These are phyloP conservation scores for Holocentrus rufus DNA, from an alignment of 2,797 vertebrate species.

Conservation along the genomic window DNA sequence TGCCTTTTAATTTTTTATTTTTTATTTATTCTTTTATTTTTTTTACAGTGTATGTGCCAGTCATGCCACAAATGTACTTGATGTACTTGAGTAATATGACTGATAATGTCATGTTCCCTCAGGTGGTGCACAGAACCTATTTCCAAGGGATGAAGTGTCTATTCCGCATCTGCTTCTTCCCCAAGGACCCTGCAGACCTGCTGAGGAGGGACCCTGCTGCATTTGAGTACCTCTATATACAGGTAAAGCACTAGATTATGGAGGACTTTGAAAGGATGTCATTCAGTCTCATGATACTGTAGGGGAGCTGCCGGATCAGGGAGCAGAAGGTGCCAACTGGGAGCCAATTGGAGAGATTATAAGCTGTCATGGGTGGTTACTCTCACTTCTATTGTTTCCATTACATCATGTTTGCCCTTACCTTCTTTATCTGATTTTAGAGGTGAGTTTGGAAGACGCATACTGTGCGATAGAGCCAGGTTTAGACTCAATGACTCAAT, in stretches of 20 bases:
- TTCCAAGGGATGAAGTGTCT: conserved; percentile 99
- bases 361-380: background rate
- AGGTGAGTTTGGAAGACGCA: conserved; percentile 5
- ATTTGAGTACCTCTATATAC: conserved; percentile 99
- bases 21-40: too few species aligned
- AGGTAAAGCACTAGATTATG: conserved; percentile 81
- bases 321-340: background rate
- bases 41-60: conserved; percentile 14
- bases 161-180: conserved; percentile 98
- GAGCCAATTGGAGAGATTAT: background rate
- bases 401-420: conserved; percentile 1
- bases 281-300: conserved; percentile 32
- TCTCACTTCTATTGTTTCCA: conserved; percentile 13
- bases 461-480: background rate
- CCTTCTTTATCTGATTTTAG: conserved; percentile 20
- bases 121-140: conserved; percentile 99
- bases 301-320: conserved; percentile 25
- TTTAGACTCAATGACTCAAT: conserved; percentile 4
- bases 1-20: too few species aligned
- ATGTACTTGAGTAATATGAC: conserved; percentile 26
- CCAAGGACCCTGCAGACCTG: conserved; percentile 96
- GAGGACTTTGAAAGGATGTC: conserved; percentile 40
- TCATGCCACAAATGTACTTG: conserved; percentile 19
- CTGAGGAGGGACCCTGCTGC: conserved; percentile 94
- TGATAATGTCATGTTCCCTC: conserved; percentile 54